Base-by-base conservation (phyloP, 2,797 vertebrate genomes). In the Tapirus indicus region DNA sequence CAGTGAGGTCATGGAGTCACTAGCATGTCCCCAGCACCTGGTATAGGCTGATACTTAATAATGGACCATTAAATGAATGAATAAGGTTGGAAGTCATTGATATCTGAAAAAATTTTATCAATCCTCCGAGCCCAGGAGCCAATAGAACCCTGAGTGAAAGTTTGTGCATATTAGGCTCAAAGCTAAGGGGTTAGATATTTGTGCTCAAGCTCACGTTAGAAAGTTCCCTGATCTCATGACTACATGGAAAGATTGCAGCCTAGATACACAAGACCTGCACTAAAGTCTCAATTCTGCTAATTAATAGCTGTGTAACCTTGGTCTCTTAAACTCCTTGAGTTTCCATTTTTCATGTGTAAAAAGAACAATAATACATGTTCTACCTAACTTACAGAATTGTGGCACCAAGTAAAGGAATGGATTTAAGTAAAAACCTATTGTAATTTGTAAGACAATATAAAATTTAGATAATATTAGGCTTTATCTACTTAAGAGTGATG, bases 371-470 rank as follows among this genome's bases (percentile, higher is more conserved):
- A 66, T 27, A 56, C n/a, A 56, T 29, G 6, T 52, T 88, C 35
- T 41, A 74, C 32, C 44, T 64, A 75, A 75, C 16, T 94, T 82
- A 17, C 32, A 85, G 74, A 7, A 0, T 41, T 68, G 9, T 93
- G 20, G 21, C 79, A 47, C 14, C 10, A 52, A 91, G 49, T 44
- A 87, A 56, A 92, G 38, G 7, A 80, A 74, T 12, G 58, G 44
- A 92, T 77, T 92, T 82, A 89, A 44, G 23, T 84, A 62, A 96
- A 94, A 91, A 77, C 14, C 25, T 85, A 35, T 32, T 75, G 17
- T 44, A 62, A 80, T 68, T 69, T 91, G 9, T 88, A 62, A 92
- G 16, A 41, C 41, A 75, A 56, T 52, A 94, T 60, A 87, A 83
- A 88, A 85, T 74, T 38, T 52, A 83, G 27, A 18, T 72, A 58